Conservation (phyloP, 2,888 invertebrate species). For the Agonopterix arenella region DNA sequence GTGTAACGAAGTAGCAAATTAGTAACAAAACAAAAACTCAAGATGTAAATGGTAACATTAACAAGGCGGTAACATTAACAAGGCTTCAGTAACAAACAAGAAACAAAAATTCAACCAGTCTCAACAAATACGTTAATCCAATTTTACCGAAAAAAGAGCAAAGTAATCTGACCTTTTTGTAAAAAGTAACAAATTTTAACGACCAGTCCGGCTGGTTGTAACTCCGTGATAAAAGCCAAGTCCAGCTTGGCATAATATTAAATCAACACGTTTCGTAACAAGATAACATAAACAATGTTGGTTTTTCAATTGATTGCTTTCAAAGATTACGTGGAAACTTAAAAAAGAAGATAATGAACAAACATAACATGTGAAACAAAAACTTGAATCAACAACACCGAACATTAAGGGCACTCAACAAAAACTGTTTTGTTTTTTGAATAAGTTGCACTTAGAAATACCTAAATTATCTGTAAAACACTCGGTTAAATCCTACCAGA, state of each 20-base stretch:
- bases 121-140: neutral
- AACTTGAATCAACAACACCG: slow-evolving; percentile 52
- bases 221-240: neutral
- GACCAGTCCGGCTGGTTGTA: neutral
- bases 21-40: slow-evolving; percentile 8
- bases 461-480: too few relatives aligned
- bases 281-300: too few relatives aligned
- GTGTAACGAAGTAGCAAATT: neutral
- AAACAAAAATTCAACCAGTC: slow-evolving; percentile 2
- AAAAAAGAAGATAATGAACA: slow-evolving; percentile 18
- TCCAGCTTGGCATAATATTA: too few relatives aligned
- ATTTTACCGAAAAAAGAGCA: too few relatives aligned
- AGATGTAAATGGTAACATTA: slow-evolving; percentile 1
- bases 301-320: slow-evolving; percentile 1
- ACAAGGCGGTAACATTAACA: neutral
- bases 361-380: slow-evolving; percentile 35
- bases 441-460: neutral
- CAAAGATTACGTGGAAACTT: too few relatives aligned
- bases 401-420: slow-evolving; percentile 62
- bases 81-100: neutral
- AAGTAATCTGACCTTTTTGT: too few relatives aligned
- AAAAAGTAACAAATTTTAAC: neutral
- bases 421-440: slow-evolving; percentile 6
- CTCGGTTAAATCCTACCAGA: too few relatives aligned
- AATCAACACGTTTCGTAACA: too few relatives aligned